These are phyloP conservation scores for Quadroppia sp. DNA, from an alignment of 2,888 invertebrate genomes.

Conservation along the genomic window DNA sequence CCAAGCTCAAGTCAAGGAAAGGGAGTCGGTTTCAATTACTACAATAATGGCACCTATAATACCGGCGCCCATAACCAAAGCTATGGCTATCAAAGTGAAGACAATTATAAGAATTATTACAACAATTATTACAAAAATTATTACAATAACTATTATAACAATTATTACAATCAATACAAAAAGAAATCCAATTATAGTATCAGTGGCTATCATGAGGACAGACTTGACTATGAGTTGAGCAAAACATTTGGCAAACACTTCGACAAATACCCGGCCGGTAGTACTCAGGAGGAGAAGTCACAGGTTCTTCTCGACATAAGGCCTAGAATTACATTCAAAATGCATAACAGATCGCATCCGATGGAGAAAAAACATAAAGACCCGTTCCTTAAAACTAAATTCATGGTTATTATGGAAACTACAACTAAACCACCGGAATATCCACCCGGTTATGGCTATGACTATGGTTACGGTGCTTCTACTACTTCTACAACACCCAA, in stretches of 20 bases:
- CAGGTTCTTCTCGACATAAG: conserved; percentile 33
- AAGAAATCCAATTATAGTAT: conserved; percentile 30
- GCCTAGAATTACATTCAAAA: conserved; percentile 36
- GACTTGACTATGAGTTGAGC: conserved; percentile 31
- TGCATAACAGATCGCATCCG: conserved; percentile 28
- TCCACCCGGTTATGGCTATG: conserved; percentile 25
- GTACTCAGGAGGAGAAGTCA: conserved; percentile 40
- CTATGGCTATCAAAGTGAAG: conserved; percentile 12
- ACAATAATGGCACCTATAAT: conserved; percentile 17
- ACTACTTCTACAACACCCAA: conserved; percentile 16
- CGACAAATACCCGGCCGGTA: conserved; percentile 40
- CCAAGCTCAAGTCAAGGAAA: conserved; percentile 6
- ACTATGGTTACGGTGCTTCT: conserved; percentile 8
- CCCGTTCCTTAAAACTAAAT: conserved; percentile 37
- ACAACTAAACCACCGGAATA: conserved; percentile 33
- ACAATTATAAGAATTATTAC: conserved; percentile 10
- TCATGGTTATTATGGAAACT: conserved; percentile 38
- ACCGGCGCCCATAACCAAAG: background rate
- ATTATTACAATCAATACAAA: conserved; percentile 37
- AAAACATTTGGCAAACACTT: conserved; percentile 31
- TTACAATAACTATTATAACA: conserved; percentile 37
- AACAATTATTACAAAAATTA: conserved; percentile 21
- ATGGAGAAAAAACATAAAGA: conserved; percentile 36
- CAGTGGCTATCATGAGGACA: conserved; percentile 29
- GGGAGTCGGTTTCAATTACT: conserved; percentile 35